Evolutionary conservation across 2,888 invertebrate species (phyloP).

Genomic region (Digitonthophagus gazella): DNA sequence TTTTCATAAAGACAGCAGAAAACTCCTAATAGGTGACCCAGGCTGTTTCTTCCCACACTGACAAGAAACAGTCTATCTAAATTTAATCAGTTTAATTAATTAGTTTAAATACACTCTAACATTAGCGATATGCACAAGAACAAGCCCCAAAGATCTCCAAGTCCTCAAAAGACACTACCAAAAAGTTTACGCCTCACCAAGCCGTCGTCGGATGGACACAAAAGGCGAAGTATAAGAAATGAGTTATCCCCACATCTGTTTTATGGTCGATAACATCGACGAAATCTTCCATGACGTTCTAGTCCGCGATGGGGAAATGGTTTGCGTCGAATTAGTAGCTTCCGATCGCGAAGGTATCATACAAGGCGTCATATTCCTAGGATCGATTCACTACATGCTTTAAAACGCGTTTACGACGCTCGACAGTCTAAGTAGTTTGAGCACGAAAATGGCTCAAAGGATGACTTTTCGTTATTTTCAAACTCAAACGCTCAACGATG

Average conservation of each 20-base stretch:
- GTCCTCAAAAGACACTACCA: conserved; percentile 86
- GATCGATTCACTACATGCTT: conserved; percentile 94
- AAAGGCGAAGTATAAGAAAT: conserved; percentile 99
- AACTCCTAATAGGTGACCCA: conserved; percentile 93
- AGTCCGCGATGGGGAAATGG: conserved; percentile 97
- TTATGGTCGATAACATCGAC: conserved; percentile 99
- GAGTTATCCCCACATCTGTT: conserved; percentile 98
- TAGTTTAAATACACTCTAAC: conserved; percentile 98
- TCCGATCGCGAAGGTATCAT: conserved; percentile 81
- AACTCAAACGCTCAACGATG: conserved; percentile 76
- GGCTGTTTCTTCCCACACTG: conserved; percentile 98
- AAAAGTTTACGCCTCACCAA: conserved; percentile 95
- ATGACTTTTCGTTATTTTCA: conserved; percentile 90
- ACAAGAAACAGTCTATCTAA: conserved; percentile 99
- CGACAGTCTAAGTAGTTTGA: conserved; percentile 89
- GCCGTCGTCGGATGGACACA: conserved; percentile 93
- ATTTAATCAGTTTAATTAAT: conserved; percentile 95
- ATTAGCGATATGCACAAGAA: conserved; percentile 95
- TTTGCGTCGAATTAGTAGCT: conserved; percentile 96
- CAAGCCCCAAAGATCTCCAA: conserved; percentile 96
- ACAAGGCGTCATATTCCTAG: conserved; percentile 94
- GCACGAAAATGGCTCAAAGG: conserved; percentile 91
- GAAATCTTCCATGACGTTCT: conserved; percentile 98
- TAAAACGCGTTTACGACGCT: conserved; percentile 95
- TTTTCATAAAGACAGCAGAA: conserved; percentile 94